A percentile compares a stretch with the other conserved stretches of the same genome.
These are phyloP conservation scores for Melinaea menophilus DNA, from an alignment of 2,888 invertebrate genomes.

Conservation along the genomic window DNA sequence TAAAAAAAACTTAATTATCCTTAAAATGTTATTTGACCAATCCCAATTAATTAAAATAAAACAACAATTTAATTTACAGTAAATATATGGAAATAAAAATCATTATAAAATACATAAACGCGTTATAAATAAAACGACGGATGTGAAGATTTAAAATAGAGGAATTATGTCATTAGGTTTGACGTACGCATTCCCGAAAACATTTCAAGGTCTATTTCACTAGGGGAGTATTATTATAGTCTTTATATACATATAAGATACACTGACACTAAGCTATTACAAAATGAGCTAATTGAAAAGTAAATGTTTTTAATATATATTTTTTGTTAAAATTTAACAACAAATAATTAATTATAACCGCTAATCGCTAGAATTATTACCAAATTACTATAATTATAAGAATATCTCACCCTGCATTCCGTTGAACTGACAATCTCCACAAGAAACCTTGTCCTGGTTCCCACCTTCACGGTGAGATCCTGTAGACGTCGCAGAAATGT, in stretches of 20 bases:
- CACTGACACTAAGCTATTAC: too few relatives aligned
- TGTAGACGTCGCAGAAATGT: constrained; percentile 89
- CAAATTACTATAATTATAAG: neutral
- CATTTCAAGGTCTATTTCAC: constrained; percentile 38
- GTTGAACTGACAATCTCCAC: constrained; percentile 89
- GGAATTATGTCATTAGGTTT: constrained; percentile 60
- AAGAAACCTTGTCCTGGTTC: constrained; percentile 89
- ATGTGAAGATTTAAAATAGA: constrained; percentile 58
- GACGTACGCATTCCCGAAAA: constrained; percentile 40
- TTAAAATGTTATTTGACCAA: too few relatives aligned
- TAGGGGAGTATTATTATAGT: constrained; percentile 7
- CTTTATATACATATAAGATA: neutral
- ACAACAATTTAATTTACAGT: neutral
- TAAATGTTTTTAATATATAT: too few relatives aligned
- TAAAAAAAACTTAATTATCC: too few relatives aligned
- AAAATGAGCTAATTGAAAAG: too few relatives aligned
- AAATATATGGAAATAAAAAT: constrained; percentile 12
- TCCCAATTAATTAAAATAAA: neutral
- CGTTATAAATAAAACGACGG: constrained; percentile 50
- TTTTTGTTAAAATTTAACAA: neutral
- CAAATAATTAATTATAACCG: neutral
- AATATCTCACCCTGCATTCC: constrained; percentile 83
- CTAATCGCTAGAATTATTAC: neutral
- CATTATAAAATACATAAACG: constrained; percentile 35
- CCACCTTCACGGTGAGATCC: constrained; percentile 93